A percentile compares a stretch with the other conserved stretches of the same genome.
Conservation (phyloP, 2,888 invertebrate genomes). For the Acanthosepion pharaonis region DNA sequence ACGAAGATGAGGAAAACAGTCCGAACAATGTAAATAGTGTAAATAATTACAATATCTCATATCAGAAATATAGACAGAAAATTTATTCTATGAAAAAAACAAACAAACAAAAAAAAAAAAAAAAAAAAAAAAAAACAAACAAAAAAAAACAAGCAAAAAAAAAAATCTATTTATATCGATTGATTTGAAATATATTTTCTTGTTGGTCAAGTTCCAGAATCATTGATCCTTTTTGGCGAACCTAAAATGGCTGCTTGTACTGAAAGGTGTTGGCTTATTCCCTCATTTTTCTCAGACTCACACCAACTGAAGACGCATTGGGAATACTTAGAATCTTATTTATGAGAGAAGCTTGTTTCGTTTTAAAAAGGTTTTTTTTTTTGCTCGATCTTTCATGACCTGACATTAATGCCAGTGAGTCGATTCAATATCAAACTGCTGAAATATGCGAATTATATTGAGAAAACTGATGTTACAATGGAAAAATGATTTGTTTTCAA, state of each 20-base stretch:
- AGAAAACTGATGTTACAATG: neutral
- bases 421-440: neutral
- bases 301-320: neutral
- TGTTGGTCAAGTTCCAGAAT: neutral
- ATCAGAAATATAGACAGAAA: no score
- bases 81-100: no score
- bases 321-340: neutral
- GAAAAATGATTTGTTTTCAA: neutral
- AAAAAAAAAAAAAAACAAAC: no score
- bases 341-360: neutral
- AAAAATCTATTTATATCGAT: neutral
- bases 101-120: no score
- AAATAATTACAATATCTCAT: no score
- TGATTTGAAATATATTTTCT: neutral
- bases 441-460: neutral
- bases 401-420: neutral
- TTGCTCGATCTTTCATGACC: neutral
- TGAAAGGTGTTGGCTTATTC: neutral
- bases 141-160: no score
- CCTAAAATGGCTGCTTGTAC: neutral
- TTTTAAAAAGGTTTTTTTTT: neutral
- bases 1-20: no score
- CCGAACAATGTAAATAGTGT: no score
- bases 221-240: neutral
- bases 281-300: neutral